Evolutionary conservation across 2,888 invertebrate species (phyloP).

Genomic region (Drosophila sordidapex): DNA sequence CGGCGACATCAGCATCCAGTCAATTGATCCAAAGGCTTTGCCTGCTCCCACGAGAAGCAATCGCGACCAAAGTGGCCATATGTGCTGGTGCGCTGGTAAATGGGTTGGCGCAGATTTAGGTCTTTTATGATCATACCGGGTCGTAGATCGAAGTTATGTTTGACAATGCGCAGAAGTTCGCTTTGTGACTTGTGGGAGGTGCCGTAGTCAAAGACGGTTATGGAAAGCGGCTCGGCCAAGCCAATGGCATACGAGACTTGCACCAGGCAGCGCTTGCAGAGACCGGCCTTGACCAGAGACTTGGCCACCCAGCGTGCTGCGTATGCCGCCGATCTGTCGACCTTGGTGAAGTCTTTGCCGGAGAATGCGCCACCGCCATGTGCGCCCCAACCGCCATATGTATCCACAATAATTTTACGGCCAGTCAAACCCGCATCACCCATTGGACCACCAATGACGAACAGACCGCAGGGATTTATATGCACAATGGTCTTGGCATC

Average conservation of each 20-base stretch:
- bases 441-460: constrained; percentile 98
- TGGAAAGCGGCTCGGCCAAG: constrained; percentile 97
- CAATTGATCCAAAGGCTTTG: constrained; percentile 87
- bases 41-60: constrained; percentile 98
- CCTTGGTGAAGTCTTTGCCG: constrained; percentile 99
- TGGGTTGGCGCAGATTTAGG: constrained; percentile 95
- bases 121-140: constrained; percentile 99
- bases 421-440: constrained; percentile 99
- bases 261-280: constrained; percentile 98
- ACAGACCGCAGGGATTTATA: constrained; percentile 98
- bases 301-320: constrained; percentile 99
- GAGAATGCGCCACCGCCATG: constrained; percentile 99
- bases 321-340: constrained; percentile 98
- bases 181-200: constrained; percentile 95
- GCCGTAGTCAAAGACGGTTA: constrained; percentile 98
- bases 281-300: constrained; percentile 96
- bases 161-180: constrained; percentile 93
- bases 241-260: constrained; percentile 99
- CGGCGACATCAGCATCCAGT: constrained; percentile 82
- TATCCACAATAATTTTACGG: constrained; percentile 99
- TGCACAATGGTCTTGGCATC: constrained; percentile 97
- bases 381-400: constrained; percentile 99
- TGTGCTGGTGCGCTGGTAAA: constrained; percentile 98
- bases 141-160: constrained; percentile 97
- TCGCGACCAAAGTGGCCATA: constrained; percentile 99